Evolutionary conservation across 2,113 vertebrate species (phyloP), one percentile per base, ranked within the genome.

Genomic region (Nicator chloris): DNA sequence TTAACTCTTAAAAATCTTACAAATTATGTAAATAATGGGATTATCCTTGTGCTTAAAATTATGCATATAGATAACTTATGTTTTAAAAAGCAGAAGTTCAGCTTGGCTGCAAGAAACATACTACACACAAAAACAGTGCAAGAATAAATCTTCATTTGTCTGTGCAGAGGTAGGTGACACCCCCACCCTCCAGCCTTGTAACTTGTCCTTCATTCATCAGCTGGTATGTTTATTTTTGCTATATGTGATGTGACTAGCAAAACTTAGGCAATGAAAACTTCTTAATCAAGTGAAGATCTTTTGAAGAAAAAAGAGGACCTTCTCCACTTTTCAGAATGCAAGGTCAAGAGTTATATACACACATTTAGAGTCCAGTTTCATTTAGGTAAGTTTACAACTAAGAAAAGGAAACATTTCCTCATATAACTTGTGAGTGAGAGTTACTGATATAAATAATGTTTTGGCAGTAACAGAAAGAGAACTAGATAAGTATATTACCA

Each of bases 331-430:
- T 85, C 42, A 92, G 71, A 94, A 96, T 65, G 45, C 49, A 93
- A 91, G 93, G 93, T 94, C 95, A 96, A 85, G 85, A 93, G 93
- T 90, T 93, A 93, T 20, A 92, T 82, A 95, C 63, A 95, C 82
- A 69, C 11, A 4, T 82, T 68, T 57, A 87, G 56, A 95, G 66
- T 27, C 44, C 44, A 68, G 75, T 76, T 96, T 96, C 61, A 91
- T 82, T 89, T 82, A 71, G 56, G 51, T 71, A 89, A 51, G 69
- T 92, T 92, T 91, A 87, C 70, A 96, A 37, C 57, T 64, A 87
- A 95, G 84, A 68, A 91, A 90, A 94, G 65, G 84, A 94, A 96
- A 72, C 44, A 68, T 85, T 95, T 76, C 45, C 91, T 94, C 78
- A 79, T 17, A 40, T 39, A 80, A 76, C 37, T 70, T 82, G 70